Conservation (phyloP, 2,888 invertebrate genomes). For the Hemaris fuciformis region DNA sequence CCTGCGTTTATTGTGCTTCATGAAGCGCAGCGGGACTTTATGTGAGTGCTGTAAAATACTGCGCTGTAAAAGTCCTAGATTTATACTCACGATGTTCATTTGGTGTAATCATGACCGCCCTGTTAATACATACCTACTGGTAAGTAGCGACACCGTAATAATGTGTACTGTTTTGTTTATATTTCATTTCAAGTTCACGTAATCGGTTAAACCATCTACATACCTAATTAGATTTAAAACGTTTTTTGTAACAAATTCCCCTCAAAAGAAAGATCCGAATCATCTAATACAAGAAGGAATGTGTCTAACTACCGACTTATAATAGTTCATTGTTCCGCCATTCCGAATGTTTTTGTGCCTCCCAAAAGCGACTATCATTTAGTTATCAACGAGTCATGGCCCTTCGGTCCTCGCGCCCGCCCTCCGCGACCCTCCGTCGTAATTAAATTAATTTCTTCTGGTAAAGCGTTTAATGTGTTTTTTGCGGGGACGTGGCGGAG, state of each 20-base stretch:
- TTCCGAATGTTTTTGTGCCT: neutral
- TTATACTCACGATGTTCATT: too few species aligned
- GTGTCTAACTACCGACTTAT: constrained; percentile 7
- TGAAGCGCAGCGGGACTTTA: neutral
- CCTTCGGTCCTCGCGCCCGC: neutral
- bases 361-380: constrained; percentile 2
- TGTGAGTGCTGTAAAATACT: neutral
- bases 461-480: constrained; percentile 5
- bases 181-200: too few species aligned
- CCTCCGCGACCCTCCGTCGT: neutral
- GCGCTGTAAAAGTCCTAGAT: too few species aligned
- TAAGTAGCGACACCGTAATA: too few species aligned
- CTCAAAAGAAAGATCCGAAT: neutral
- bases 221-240: neutral
- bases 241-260: neutral
- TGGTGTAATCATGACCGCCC: too few species aligned
- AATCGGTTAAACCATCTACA: neutral
- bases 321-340: constrained; percentile 7
- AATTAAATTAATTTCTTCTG: constrained; percentile 7
- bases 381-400: neutral
- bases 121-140: too few species aligned
- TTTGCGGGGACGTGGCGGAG: neutral
- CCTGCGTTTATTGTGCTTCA: neutral
- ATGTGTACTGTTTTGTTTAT: too few species aligned
- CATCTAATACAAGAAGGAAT: constrained; percentile 4